Evolutionary conservation across 2,888 invertebrate species (phyloP), one percentile per base, ranked within the genome.

Genomic region (Nemotelus nigrinus): DNA sequence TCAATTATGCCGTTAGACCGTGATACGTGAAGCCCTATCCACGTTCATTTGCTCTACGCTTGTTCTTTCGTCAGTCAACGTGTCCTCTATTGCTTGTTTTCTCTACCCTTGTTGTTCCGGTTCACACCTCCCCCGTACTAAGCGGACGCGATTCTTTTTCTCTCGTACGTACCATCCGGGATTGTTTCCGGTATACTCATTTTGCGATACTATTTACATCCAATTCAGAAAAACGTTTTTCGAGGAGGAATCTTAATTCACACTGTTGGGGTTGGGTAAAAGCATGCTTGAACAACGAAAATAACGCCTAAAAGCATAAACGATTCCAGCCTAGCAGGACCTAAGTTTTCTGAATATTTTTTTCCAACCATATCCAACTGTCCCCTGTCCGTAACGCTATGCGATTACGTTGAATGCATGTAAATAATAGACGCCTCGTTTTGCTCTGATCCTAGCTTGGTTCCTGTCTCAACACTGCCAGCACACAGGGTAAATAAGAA

Each of bases 41-140:
- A 41, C 74, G 8, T 41, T 47, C 55, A 25, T 39, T n/a, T 39
- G 10, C 70, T 39, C 3, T 8, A 10, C 55, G 45, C 7, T 41
- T 55, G 55, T 25, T 39, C 48, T 45, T 25, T 43, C 70, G 43
- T 53, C 55, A n/a, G 2, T 63, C 63, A 39, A 63, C 41, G 7
- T 25, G 25, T 25, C 25, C 25, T 25, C 25, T 60, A 43, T 55
- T 70, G 39, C 70, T 39, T 53, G 25, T 25, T 25, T 25, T 25
- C 25, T 58, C 41, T 41, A 47, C 41, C 25, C 68, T 68, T 68
- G 6, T 53, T 60, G 6, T 60, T 60, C 63, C 48, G 63, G 48
- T 74, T 74, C 74, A 74, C 74, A 74, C 74, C 74, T 74, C 74
- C 74, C 74, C 74, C 74, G 63, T 74, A 25, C 63, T 74, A 63